Base-by-base conservation (phyloP, 1,140 invertebrate species). In the Euura lappo region DNA sequence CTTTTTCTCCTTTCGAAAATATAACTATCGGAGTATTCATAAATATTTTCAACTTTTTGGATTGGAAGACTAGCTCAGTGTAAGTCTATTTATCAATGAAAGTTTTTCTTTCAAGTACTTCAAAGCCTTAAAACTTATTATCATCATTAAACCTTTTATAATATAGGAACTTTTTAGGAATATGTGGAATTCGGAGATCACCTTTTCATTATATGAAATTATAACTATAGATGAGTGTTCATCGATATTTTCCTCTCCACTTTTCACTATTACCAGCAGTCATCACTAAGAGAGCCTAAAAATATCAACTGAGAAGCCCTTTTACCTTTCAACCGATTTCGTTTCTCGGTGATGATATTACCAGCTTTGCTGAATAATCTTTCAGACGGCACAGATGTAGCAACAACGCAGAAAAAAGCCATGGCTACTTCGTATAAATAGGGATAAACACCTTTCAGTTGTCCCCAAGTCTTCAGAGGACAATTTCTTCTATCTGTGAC, bases 321-420 rank as follows among this genome's bases (percentile, higher is more conserved):
- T 71, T 71, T 71, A 11, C 70, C 45, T 60, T 44, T 71, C 51
- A 71, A 43, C 65, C 70, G 51, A 43, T 64, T 71, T 7, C 70
- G n/a, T 44, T 51, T 71, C 4, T 47, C 70, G 70, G 47, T 71
- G 44, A 71, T 43, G 28, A 71, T 64, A 71, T 71, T 64, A 11
- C 70, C 75, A 73, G 78, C 65, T 47, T 79, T 79, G 3, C 75
- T 79, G 69, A 79, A 79, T 10, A 78, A 65, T 42, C 77, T 71
- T 74, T 83, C 77, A 10, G 74, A 77, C 0, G 81, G 79, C 1
- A 81, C 80, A 10, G 80, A 81, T n/a, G 78, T 81, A 10, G 75
- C 79, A 44, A 81, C 72, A 13, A 74, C 64, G 11, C 73, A 11
- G 47, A 80, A 68, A 67, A 71, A 72, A 70, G 75, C 67, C 46